Conservation (phyloP, 1,140 invertebrate genomes). For the Paralvinella palmiformis region DNA sequence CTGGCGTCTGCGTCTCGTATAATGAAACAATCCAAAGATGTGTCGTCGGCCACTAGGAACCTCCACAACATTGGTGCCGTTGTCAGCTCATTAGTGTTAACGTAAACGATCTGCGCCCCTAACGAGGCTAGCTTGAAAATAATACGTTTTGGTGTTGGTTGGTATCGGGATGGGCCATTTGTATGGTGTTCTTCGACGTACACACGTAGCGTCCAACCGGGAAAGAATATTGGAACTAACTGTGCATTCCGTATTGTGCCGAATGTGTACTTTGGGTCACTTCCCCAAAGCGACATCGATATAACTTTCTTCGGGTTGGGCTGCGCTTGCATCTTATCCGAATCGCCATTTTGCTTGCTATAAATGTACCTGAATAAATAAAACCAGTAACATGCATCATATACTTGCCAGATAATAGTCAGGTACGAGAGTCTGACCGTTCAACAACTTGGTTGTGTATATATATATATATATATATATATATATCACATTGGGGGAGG, state of each 20-base stretch:
- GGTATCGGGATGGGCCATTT: not conserved
- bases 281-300: constrained; percentile 18
- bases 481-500: not conserved
- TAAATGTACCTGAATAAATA: not conserved
- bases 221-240: constrained; percentile 16
- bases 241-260: constrained; percentile 20
- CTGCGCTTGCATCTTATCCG: not conserved
- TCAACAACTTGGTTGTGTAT: not conserved
- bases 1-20: constrained; percentile 8
- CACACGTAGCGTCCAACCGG: constrained; percentile 17
- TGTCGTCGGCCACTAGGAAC: constrained; percentile 13
- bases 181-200: constrained; percentile 3
- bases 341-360: not conserved
- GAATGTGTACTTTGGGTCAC: not conserved
- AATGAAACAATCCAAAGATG: constrained; percentile 10
- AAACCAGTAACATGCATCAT: not conserved
- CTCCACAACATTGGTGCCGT: constrained; percentile 11
- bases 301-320: constrained; percentile 17
- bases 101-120: constrained; percentile 5
- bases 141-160: not conserved
- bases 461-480: not conserved
- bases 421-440: not conserved
- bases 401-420: not conserved
- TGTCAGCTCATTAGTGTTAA: not conserved
- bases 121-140: not conserved